Evolutionary conservation across 2,888 invertebrate species (phyloP).

Genomic region (Blastobasis lacticolella): DNA sequence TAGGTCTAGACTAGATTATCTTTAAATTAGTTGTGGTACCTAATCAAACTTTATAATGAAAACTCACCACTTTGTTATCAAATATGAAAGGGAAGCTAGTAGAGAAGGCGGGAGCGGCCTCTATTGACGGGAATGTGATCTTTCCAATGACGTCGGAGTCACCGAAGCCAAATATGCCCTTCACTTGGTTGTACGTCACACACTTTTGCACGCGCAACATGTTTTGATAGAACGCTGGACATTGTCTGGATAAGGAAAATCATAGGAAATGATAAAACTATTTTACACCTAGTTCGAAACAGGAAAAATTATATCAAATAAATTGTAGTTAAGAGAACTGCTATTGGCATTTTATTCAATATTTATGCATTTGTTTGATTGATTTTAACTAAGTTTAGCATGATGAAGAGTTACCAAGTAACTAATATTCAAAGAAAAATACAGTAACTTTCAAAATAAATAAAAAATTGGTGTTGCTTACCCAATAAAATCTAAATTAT

Average conservation of each 20-base stretch:
- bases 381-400: no score
- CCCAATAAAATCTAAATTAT: conserved; percentile 96
- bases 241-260: conserved; percentile 74
- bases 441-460: not conserved
- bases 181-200: conserved; percentile 98
- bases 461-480: conserved; percentile 51
- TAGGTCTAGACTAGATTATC: no score
- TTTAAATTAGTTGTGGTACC: no score
- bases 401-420: no score
- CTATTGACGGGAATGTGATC: conserved; percentile 96
- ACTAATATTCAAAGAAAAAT: no score
- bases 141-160: conserved; percentile 98
- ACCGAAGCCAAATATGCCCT: conserved; percentile 98
- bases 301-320: no score
- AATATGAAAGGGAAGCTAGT: conserved; percentile 95
- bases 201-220: conserved; percentile 93
- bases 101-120: conserved; percentile 95
- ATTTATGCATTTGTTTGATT: no score
- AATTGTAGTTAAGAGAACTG: no score
- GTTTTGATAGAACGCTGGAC: conserved; percentile 94
- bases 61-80: conserved; percentile 79
- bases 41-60: not conserved
- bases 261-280: no score
- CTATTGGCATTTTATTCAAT: no score
- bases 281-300: no score